Evolutionary conservation across 2,797 vertebrate genomes (phyloP).

Genomic region (Melanotaenia maccullochi): DNA sequence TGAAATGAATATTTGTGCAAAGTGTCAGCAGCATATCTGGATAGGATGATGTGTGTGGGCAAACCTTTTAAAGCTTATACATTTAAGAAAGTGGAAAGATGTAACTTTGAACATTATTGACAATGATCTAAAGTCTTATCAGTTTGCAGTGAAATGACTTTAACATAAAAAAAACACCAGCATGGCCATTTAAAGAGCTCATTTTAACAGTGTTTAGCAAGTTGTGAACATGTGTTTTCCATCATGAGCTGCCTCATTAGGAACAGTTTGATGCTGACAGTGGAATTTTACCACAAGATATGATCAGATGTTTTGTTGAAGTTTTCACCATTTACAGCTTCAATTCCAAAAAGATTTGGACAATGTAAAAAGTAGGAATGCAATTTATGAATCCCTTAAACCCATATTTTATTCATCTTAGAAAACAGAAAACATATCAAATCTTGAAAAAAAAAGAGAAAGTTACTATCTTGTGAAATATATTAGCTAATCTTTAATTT

Average conservation of each 20-base stretch:
- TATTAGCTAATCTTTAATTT: too few species aligned
- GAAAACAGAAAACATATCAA: too few species aligned
- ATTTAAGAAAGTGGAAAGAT: background rate
- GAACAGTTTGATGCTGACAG: constrained; percentile 6
- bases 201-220: constrained; percentile 15
- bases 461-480: too few species aligned
- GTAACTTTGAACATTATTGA: background rate
- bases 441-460: too few species aligned
- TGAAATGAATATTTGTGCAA: constrained; percentile 5
- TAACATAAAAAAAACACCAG: constrained; percentile 7
- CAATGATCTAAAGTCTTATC: background rate
- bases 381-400: too few species aligned
- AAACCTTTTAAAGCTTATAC: too few species aligned
- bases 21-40: background rate
- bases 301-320: background rate
- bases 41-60: too few species aligned
- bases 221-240: constrained; percentile 50
- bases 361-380: too few species aligned
- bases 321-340: background rate
- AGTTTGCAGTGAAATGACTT: background rate
- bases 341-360: constrained; percentile 1
- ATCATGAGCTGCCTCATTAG: constrained; percentile 16
- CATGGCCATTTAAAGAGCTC: background rate
- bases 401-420: too few species aligned
- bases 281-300: constrained; percentile 24